A percentile compares a stretch with the other conserved stretches of the same genome.
phyloP scores from a whole-genome alignment of 2,888 invertebrate genomes.

The Tryphoninae sp. region DNA sequence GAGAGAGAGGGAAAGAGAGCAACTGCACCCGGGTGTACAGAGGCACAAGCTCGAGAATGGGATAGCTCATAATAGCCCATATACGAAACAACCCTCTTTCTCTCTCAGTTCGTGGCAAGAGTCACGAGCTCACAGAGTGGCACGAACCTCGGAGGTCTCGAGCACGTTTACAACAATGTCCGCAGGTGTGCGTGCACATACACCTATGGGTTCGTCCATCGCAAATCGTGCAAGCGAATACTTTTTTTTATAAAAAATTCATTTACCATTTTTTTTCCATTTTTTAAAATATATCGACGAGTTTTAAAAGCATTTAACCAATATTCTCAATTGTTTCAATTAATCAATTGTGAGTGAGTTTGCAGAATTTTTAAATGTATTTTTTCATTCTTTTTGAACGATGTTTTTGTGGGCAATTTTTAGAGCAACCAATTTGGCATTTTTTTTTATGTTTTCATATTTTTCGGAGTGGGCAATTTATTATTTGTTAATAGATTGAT shows the following conservation, averaged over 20 bases:
- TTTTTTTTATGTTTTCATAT: neutral
- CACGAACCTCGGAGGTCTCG: slow-evolving; percentile 36
- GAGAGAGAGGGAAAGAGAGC: slow-evolving; percentile 30
- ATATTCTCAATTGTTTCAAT: too few relatives aligned
- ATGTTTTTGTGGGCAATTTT: too few relatives aligned
- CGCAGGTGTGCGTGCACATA: neutral
- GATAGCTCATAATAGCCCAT: slow-evolving; percentile 23
- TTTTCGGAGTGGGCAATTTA: neutral
- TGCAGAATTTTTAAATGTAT: too few relatives aligned
- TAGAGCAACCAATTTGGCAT: neutral
- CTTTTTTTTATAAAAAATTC: too few relatives aligned
- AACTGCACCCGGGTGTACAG: slow-evolving; percentile 17
- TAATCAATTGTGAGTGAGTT: too few relatives aligned
- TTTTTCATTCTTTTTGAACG: too few relatives aligned
- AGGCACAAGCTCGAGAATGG: slow-evolving; percentile 9
- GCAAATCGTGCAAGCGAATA: neutral
- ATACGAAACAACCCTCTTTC: slow-evolving; percentile 47
- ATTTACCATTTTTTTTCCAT: too few relatives aligned
- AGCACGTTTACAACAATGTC: neutral
- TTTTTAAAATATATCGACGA: too few relatives aligned
- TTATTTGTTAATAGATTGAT: neutral
- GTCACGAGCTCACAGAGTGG: slow-evolving; percentile 44
- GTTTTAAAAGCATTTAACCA: too few relatives aligned
- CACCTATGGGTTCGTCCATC: neutral
- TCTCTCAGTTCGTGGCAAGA: slow-evolving; percentile 9